phyloP scores from a whole-genome alignment of 2,888 invertebrate species.

The Parthenolecanium corni region DNA sequence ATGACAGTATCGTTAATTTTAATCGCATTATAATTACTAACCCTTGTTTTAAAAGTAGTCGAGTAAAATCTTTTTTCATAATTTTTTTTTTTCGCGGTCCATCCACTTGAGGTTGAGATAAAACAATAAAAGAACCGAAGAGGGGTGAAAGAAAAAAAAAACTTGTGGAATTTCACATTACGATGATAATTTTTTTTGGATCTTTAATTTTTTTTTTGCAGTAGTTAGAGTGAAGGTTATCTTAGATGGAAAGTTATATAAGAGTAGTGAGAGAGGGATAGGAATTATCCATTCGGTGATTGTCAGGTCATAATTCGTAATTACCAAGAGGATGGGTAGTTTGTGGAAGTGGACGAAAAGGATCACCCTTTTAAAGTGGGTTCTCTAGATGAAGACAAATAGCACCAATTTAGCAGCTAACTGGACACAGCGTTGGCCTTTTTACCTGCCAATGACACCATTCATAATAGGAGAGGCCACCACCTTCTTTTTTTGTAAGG shows the following conservation, averaged over 20 bases:
- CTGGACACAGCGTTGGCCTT: neutral
- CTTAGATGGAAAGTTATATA: too few relatives aligned
- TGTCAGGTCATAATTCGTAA: slow-evolving; percentile 24
- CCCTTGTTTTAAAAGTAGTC: too few relatives aligned
- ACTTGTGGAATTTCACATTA: too few relatives aligned
- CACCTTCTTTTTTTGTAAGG: slow-evolving; percentile 4
- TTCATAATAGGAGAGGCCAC: slow-evolving; percentile 7
- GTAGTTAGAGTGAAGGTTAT: too few relatives aligned
- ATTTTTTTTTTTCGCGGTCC: too few relatives aligned
- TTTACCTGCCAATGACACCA: slow-evolving; percentile 15
- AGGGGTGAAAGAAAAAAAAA: too few relatives aligned
- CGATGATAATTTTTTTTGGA: too few relatives aligned
- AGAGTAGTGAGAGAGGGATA: too few relatives aligned
- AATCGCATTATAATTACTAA: slow-evolving; percentile 18
- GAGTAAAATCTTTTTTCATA: too few relatives aligned
- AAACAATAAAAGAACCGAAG: too few relatives aligned
- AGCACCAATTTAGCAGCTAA: slow-evolving; percentile 12
- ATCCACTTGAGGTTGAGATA: too few relatives aligned
- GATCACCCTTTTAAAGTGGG: slow-evolving; percentile 10
- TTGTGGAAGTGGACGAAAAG: neutral
- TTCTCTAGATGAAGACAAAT: slow-evolving; percentile 14
- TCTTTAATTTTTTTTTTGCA: too few relatives aligned
- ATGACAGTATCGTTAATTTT: slow-evolving; percentile 3
- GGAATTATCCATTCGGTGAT: slow-evolving; percentile 1
- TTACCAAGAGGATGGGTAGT: neutral